Base-by-base conservation (phyloP, 2,888 invertebrate species). In the Amaurobius ferox region DNA sequence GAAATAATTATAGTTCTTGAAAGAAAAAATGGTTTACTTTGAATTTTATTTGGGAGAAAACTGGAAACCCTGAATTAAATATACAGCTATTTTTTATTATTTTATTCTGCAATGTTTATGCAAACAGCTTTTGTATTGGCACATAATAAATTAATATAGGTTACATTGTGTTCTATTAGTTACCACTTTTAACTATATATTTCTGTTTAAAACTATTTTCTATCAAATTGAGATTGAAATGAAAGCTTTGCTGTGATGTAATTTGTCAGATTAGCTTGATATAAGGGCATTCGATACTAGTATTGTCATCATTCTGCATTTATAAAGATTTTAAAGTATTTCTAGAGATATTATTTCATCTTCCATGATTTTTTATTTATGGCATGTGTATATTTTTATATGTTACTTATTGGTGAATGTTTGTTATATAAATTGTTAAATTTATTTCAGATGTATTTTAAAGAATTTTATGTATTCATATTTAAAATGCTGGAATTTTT, bases 281-380 rank as follows among this genome's bases (percentile, higher is more conserved):
- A 61, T 61, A 39, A 73, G 67, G 68, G 35, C 55, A 39, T 44
- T 74, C 28, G n/a, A 32, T 48, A 66, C 67, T 66, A 79, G 72
- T 66, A 79, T 79, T 79, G 62, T 40, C 79, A 72, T 72, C 55
- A 67, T 80, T 39, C 67, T 67, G 73, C 67, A 67, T 80, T 80
- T 73, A 73, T 55, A 29, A 28, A 39, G 30, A 55, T 55, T 23
- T 55, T 55, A 23, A 23, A 55, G 55, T 23, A 23, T 55, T 23
- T 55, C 23, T 55, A 11, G 2, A 44, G 16, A 16, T 16, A 44
- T 44, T 44, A 44, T 44, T 44, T 55, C 7, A 55, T 55, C 23
- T 55, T 55, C 23, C 23, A 55, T 23, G 23, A 44, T 16, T 44
- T 55, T 23, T 23, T 55, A 55, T 55, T 55, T 55, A 55, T 23